These are phyloP conservation scores for Heliconius cydno DNA, from an alignment of 2,888 invertebrate genomes.

Conservation along the genomic window DNA sequence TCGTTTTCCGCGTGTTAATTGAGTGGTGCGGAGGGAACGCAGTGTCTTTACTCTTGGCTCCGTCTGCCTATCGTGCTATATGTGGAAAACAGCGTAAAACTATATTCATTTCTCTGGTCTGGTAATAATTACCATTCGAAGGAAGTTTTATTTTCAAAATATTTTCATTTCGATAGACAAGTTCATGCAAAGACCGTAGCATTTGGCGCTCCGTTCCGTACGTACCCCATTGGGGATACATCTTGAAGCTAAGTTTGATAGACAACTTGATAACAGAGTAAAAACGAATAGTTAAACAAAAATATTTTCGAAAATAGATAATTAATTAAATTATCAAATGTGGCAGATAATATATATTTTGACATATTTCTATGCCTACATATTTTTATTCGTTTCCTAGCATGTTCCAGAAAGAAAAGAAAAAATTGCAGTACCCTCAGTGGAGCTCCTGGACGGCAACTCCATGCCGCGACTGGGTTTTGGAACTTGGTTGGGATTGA, in stretches of 20 bases:
- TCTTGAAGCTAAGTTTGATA: too few relatives aligned
- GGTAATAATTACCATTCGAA: too few relatives aligned
- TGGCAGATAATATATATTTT: not conserved
- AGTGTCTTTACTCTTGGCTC: not conserved
- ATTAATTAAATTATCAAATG: not conserved
- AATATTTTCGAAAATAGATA: not conserved
- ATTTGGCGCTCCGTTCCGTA: too few relatives aligned
- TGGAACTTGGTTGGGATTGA: conserved; percentile 83
- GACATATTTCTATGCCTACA: too few relatives aligned
- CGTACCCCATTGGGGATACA: too few relatives aligned
- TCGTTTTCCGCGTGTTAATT: not conserved
- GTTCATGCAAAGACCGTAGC: too few relatives aligned
- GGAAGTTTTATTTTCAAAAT: too few relatives aligned
- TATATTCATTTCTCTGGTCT: not conserved
- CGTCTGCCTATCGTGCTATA: not conserved
- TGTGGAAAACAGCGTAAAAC: not conserved
- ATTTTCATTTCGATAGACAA: too few relatives aligned
- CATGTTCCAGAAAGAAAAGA: not conserved
- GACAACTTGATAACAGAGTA: too few relatives aligned
- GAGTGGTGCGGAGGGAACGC: not conserved
- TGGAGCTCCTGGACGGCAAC: conserved; percentile 81
- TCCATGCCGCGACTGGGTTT: conserved; percentile 85
- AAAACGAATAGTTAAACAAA: too few relatives aligned
- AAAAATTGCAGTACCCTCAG: not conserved
- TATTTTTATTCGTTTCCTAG: not conserved